A percentile compares a stretch with the other conserved stretches of the same genome.
Evolutionary conservation across 2,888 invertebrate genomes (phyloP).

Genomic region (Cephus sareptanus): DNA sequence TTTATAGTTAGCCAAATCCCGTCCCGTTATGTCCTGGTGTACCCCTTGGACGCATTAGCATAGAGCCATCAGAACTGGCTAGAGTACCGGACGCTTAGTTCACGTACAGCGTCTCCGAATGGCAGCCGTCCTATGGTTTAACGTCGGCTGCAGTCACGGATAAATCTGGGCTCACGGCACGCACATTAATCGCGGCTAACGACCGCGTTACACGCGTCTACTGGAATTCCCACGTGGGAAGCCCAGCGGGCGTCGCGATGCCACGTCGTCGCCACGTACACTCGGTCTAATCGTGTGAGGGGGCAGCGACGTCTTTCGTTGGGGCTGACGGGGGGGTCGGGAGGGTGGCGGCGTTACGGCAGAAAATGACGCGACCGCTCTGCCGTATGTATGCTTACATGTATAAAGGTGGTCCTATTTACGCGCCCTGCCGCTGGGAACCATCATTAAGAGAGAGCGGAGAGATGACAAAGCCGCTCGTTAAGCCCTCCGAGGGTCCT

Average conservation of each 20-base stretch:
- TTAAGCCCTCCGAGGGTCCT: conserved; percentile 65
- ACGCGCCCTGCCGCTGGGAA: conserved; percentile 43
- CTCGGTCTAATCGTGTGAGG: not conserved
- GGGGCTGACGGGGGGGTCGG: conserved; percentile 11
- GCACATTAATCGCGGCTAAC: conserved; percentile 11
- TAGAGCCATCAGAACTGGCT: not conserved
- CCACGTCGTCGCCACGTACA: not conserved
- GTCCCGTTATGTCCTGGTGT: not conserved
- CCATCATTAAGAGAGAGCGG: conserved; percentile 55
- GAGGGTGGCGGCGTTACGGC: not conserved
- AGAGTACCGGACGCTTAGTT: not conserved
- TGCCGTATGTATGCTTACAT: not conserved
- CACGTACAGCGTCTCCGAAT: not conserved
- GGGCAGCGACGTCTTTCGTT: conserved; percentile 11
- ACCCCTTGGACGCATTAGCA: not conserved
- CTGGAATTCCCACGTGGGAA: not conserved
- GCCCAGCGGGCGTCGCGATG: conserved; percentile 3
- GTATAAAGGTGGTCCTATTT: conserved; percentile 37
- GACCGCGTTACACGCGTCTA: conserved; percentile 9
- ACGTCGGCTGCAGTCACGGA: not conserved
- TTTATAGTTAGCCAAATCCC: not conserved
- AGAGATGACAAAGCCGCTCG: conserved; percentile 66
- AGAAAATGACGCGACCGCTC: not conserved
- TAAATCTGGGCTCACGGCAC: conserved; percentile 6
- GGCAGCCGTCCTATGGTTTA: not conserved